Evolutionary conservation across 2,888 invertebrate species (phyloP), one percentile per base, ranked within the genome.

Genomic region (Andrena trimmerana): DNA sequence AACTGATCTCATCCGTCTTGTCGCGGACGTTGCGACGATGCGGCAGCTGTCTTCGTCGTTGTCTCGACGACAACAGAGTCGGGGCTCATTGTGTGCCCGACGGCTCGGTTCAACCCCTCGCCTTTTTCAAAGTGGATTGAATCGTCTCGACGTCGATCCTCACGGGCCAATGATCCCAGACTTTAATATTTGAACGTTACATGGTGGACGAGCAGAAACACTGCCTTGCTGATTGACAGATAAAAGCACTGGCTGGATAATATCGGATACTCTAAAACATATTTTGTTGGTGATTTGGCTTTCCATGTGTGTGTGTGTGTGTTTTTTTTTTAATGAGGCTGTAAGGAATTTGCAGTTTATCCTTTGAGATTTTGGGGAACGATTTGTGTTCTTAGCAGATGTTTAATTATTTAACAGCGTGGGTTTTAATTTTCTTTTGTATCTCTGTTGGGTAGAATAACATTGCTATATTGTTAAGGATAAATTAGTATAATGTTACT

Each of bases 1-100:
- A 93, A 93, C 93, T 92, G 93, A 93, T 93, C 93, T 92, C 93
- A 93, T 93, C 92, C 93, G 93, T 93, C 93, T 93, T 93, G 89
- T 89, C 89, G 90, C 88, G 88, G 87, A 88, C 90, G 89, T 83
- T 84, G 82, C 87, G 83, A 81, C 72, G 86, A 78, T 71, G 42
- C 79, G 70, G 70, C 72, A 76, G 74, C 78, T 85, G 86, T 85
- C 79, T 87, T 73, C 74, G 81, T 82, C 80, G 80, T 77, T 80
- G 85, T 78, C 79, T 77, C 85, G 81, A 76, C 86, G 81, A 76
- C 83, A 78, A 77, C 78, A 54, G 62, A 52, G 65, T 31, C 71
- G 42, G 20, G 57, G 42, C 81, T 78, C 78, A 68, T 86, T 81
- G 83, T 76, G 66, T 54, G 76, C 66, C 72, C 66, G 74, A 79